Conservation (phyloP, 2,888 invertebrate genomes). For the Euclidia mi region DNA sequence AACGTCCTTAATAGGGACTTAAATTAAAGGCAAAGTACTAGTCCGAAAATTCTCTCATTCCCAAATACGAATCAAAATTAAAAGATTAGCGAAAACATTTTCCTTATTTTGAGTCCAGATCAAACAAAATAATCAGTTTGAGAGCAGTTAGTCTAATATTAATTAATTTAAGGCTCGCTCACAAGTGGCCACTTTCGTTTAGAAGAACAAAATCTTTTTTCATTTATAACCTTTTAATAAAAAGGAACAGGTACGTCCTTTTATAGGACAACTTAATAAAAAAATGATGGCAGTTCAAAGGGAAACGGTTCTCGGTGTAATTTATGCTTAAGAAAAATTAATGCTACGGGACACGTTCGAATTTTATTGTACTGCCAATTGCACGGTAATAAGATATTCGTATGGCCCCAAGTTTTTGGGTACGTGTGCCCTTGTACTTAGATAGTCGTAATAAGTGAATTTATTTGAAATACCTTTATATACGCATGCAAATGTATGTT, state of each 20-base stretch:
- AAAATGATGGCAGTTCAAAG: conserved; percentile 63
- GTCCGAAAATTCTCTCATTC: too few species aligned
- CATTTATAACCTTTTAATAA: conserved; percentile 68
- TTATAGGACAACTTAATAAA: conserved; percentile 69
- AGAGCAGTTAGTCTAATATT: conserved; percentile 56
- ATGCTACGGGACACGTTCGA: conserved; percentile 71
- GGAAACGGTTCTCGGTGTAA: conserved; percentile 65
- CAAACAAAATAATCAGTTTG: conserved; percentile 52
- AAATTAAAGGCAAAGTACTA: too few species aligned
- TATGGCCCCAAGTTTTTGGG: conserved; percentile 36
- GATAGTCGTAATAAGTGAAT: conserved; percentile 17
- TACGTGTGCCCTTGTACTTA: conserved; percentile 35
- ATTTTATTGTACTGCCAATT: conserved; percentile 75
- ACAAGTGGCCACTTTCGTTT: conserved; percentile 58
- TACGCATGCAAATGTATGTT: too few species aligned
- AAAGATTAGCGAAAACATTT: conserved; percentile 41
- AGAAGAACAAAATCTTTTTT: conserved; percentile 61
- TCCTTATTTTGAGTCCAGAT: conserved; percentile 43
- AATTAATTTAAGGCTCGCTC: conserved; percentile 62
- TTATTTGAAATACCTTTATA: conserved; percentile 1
- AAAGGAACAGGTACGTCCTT: conserved; percentile 60
- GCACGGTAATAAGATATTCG: conserved; percentile 53
- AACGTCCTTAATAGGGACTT: too few species aligned
- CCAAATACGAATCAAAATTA: conserved; percentile 32
- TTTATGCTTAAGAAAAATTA: conserved; percentile 74